These are phyloP conservation scores for Diplosoma virens DNA, from an alignment of 23 tunicate species.

Conservation along the genomic window DNA sequence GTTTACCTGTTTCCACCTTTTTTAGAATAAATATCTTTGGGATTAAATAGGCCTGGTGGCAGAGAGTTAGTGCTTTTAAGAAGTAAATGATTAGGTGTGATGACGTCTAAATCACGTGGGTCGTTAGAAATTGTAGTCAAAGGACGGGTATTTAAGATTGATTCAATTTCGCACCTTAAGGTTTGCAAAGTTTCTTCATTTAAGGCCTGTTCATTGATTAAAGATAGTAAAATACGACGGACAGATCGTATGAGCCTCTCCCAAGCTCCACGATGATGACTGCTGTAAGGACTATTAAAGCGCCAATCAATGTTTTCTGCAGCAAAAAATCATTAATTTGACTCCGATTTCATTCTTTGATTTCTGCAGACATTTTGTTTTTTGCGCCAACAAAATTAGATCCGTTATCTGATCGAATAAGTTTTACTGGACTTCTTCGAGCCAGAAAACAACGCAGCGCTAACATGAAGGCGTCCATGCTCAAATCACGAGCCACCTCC, in stretches of 20 bases:
- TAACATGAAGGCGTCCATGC: background rate
- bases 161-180: background rate
- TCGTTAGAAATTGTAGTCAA: background rate
- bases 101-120: background rate
- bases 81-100: background rate
- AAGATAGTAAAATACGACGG: background rate
- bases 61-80: background rate
- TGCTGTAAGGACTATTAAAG: background rate
- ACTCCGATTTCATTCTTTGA: background rate
- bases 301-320: background rate
- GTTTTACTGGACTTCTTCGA: background rate
- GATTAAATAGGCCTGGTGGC: background rate
- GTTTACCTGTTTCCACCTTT: background rate
- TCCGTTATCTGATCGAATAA: background rate
- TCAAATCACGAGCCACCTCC: background rate
- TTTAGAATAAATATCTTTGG: background rate
- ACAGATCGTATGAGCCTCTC: background rate
- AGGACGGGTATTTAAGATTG: background rate
- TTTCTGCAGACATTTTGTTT: background rate
- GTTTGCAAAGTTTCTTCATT: background rate
- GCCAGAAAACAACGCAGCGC: background rate
- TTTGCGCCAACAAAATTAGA: background rate
- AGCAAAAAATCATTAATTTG: background rate
- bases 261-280: slow-evolving; percentile 2
- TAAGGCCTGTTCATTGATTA: background rate